A percentile compares a stretch with the other conserved stretches of the same genome.
Evolutionary conservation across 2,113 vertebrate genomes (phyloP).

Genomic region (Coregonus clupeaformis): DNA sequence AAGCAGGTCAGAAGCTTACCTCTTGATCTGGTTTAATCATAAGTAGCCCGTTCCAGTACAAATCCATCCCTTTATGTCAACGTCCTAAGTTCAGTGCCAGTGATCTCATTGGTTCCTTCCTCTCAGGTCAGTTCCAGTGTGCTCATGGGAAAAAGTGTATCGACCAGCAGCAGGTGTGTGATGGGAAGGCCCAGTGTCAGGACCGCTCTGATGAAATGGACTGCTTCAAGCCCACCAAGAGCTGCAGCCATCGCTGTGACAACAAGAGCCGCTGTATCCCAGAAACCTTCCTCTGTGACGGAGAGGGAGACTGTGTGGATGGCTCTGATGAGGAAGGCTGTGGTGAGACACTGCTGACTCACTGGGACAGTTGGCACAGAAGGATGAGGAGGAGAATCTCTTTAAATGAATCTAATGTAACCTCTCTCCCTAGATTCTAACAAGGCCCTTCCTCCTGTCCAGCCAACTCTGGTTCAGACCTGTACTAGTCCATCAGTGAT

Average conservation of each 20-base stretch:
- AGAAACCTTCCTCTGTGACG: constrained; percentile 81
- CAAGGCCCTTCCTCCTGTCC: neutral
- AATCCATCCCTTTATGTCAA: no score
- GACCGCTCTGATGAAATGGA: constrained; percentile 81
- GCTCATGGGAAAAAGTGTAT: constrained; percentile 72
- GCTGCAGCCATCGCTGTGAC: constrained; percentile 79
- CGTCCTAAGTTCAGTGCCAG: no score
- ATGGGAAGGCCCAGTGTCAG: constrained; percentile 77
- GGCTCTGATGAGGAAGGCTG: constrained; percentile 78
- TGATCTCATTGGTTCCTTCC: neutral
- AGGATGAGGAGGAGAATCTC: no score
- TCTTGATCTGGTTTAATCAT: no score
- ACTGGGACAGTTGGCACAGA: neutral
- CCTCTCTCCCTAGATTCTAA: neutral
- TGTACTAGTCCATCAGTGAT: constrained; percentile 69
- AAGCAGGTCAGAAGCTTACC: neutral
- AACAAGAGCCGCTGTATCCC: constrained; percentile 78
- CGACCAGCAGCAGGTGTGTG: constrained; percentile 67
- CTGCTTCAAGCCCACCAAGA: constrained; percentile 67
- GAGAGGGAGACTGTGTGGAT: constrained; percentile 83
- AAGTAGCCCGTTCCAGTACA: no score
- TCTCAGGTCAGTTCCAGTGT: constrained; percentile 78
- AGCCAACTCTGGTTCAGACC: neutral
- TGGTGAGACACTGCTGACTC: constrained; percentile 56
- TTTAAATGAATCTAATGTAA: neutral